Evolutionary conservation across 2,797 vertebrate genomes (phyloP).

Genomic region (Petrocephalus sullivani): DNA sequence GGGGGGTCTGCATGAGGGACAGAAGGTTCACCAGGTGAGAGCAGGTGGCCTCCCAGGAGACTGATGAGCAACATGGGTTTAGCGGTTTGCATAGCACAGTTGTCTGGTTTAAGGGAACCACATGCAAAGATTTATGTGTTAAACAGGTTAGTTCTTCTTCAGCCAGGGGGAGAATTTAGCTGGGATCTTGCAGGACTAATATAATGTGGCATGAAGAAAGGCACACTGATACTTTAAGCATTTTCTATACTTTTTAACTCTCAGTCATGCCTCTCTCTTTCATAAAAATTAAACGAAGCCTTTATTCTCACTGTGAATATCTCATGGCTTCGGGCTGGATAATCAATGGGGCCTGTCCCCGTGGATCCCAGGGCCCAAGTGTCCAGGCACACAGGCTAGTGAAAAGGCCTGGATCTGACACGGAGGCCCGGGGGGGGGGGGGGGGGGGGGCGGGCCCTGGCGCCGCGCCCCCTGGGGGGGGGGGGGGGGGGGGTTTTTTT

Average conservation of each 20-base stretch:
- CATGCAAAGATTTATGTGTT: background rate
- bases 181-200: background rate
- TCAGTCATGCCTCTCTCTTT: background rate
- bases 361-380: background rate
- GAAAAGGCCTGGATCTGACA: no score
- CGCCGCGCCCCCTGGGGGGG: no score
- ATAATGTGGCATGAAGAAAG: background rate
- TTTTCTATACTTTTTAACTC: background rate
- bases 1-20: background rate
- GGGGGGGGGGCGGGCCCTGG: no score
- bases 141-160: background rate
- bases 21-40: background rate
- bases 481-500: no score
- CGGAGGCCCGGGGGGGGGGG: no score
- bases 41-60: no score
- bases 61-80: background rate
- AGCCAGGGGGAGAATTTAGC: background rate
- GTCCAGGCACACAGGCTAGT: background rate
- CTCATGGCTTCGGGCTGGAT: background rate
- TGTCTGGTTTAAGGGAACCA: background rate
- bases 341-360: background rate
- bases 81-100: background rate
- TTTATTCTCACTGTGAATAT: background rate
- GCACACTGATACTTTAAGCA: background rate
- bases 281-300: background rate